Evolutionary conservation across 2,797 vertebrate species (phyloP).

Genomic region (Potorous gilbertii): DNA sequence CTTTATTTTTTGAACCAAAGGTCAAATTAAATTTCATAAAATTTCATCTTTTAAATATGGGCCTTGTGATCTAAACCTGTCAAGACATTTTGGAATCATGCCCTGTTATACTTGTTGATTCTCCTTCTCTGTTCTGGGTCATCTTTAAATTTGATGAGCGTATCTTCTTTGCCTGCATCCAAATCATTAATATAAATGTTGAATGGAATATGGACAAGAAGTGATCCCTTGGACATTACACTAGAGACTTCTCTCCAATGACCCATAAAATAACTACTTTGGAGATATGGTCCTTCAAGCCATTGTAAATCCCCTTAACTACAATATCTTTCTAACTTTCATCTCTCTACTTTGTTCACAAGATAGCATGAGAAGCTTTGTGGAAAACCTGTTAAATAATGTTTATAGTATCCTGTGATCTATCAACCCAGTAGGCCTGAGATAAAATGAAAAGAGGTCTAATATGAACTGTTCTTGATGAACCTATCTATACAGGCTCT

Average conservation of each 20-base stretch:
- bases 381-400: background rate
- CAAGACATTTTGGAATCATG: background rate
- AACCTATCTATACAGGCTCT: background rate
- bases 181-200: background rate
- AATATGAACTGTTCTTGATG: background rate
- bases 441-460: background rate
- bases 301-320: background rate
- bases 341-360: background rate
- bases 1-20: background rate
- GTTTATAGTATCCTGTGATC: background rate
- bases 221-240: background rate
- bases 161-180: background rate
- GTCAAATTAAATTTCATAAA: background rate
- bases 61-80: background rate
- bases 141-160: background rate
- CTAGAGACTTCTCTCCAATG: background rate
- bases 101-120: background rate
- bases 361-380: background rate
- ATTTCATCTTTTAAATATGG: background rate
- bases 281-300: background rate
- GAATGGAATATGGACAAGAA: background rate
- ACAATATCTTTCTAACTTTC: background rate
- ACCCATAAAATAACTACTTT: background rate
- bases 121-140: background rate
- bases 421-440: background rate